Conservation (phyloP, 2,888 invertebrate genomes). For the Spilosoma lubricipeda region DNA sequence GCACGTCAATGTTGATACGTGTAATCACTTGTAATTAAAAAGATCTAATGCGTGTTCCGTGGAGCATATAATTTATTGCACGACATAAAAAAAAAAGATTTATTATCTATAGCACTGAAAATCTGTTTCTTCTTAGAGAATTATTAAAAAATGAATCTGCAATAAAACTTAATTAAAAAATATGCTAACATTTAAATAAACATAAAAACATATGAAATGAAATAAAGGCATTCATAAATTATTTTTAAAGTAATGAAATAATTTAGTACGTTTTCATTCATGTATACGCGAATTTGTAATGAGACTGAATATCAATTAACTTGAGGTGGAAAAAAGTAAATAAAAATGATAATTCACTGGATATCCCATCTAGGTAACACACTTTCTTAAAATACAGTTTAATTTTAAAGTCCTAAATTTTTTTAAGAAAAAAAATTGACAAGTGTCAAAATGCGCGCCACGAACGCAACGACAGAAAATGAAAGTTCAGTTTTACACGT, state of each 20-base stretch:
- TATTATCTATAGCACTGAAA: background rate
- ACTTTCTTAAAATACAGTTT: constrained; percentile 26
- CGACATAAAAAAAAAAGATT: background rate
- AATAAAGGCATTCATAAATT: background rate
- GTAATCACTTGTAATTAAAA: constrained; percentile 24
- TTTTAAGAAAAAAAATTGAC: constrained; percentile 45
- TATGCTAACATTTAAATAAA: background rate
- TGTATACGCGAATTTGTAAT: constrained; percentile 11
- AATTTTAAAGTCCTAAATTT: constrained; percentile 16
- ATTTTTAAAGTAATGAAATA: constrained; percentile 2
- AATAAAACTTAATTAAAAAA: background rate
- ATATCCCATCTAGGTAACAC: background rate
- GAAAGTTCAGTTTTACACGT: constrained; percentile 59
- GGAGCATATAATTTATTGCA: background rate
- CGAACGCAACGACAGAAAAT: constrained; percentile 53
- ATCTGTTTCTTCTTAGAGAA: background rate
- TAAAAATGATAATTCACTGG: constrained; percentile 6
- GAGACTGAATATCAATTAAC: constrained; percentile 15
- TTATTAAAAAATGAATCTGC: no score
- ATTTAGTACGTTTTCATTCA: background rate
- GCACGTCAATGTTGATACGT: constrained; percentile 1
- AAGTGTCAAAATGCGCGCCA: constrained; percentile 54
- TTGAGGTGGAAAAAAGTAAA: constrained; percentile 9
- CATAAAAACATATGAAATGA: background rate
- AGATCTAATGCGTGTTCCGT: constrained; percentile 24